Evolutionary conservation across 1,140 invertebrate species (phyloP).

Genomic region (Bombus terrestris): DNA sequence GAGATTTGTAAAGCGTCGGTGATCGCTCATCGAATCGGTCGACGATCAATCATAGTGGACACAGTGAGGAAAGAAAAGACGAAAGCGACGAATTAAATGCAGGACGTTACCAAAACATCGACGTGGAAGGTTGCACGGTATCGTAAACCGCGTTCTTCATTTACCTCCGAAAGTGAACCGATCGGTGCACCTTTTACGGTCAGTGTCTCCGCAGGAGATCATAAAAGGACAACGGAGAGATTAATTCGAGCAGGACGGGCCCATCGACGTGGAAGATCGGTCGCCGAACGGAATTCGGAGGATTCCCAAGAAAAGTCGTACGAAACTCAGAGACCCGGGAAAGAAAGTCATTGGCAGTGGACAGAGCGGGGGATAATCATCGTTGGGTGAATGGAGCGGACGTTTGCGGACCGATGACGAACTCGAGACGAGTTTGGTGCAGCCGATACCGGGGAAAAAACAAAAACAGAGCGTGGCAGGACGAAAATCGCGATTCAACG

Average conservation of each 20-base stretch:
- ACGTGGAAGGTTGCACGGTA: neutral
- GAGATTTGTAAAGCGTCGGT: neutral
- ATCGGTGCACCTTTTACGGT: conserved; percentile 6
- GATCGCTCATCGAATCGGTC: neutral
- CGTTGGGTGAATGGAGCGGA: conserved; percentile 19
- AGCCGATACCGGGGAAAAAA: conserved; percentile 50
- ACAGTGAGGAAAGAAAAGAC: no score
- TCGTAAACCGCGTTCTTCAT: neutral
- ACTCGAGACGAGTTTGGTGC: conserved; percentile 38
- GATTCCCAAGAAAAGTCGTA: conserved; percentile 6
- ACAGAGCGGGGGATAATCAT: conserved; percentile 34
- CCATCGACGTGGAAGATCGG: conserved; percentile 1
- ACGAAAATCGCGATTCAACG: conserved; percentile 69
- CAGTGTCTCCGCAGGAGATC: neutral
- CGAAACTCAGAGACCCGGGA: neutral
- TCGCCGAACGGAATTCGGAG: neutral
- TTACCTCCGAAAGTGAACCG: neutral
- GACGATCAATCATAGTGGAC: neutral
- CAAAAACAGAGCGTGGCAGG: conserved; percentile 54
- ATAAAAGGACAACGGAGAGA: conserved; percentile 15
- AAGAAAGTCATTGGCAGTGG: conserved; percentile 42
- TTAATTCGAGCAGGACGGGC: conserved; percentile 11
- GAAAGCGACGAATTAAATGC: neutral
- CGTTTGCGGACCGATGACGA: conserved; percentile 37
- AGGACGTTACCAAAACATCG: neutral